Base-by-base conservation (phyloP, 2,797 vertebrate species). In the Phrynocephalus forsythii region DNA sequence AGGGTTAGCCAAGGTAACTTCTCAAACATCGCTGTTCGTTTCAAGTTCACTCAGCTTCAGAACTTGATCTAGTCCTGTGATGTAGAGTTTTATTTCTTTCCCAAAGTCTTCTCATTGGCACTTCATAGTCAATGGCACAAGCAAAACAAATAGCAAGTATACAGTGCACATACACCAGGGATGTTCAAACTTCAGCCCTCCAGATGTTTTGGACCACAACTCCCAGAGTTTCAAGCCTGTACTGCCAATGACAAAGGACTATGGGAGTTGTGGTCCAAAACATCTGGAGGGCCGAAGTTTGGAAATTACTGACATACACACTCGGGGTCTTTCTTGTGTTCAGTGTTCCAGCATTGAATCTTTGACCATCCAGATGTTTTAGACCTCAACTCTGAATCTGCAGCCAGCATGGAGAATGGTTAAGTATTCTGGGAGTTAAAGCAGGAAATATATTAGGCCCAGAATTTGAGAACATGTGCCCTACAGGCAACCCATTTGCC, bases 1-100 rank as follows among this genome's bases (percentile, higher is more conserved):
- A 82, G 75, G 84, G 73, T 86, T 78, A 82, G 79, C 79, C 50
- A 63, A 83, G 72, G 79, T 50, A 89, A 16, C 73, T 7, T 68
- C 22, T 20, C 3, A 15, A 3, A 48, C 16, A 56, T 52, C 11
- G 0, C 0, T n/a, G 50, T 81, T 30, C 13, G 75, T 84, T 30
- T 30, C 0, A 88, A 90, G 66, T 91, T 87, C 38, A 83, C 26
- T 79, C 0, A 0, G 50, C 50, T 88, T 50, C 77, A 86, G 4
- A 79, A 38, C 28, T 50, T 71, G 1, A 79, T 66, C 33, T 48
- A 84, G 22, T 4, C 56, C 26, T 50, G 28, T 68, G 80, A 78
- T 86, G 69, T 0, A 16, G 71, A 79, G 44, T 56, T 20, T 13
- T 22, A 5, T 15, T 80, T 66, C 72, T 38, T 38, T 67, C 5